phyloP scores from a whole-genome alignment of 2,113 vertebrate genomes.

The Myotis lucifugus region DNA sequence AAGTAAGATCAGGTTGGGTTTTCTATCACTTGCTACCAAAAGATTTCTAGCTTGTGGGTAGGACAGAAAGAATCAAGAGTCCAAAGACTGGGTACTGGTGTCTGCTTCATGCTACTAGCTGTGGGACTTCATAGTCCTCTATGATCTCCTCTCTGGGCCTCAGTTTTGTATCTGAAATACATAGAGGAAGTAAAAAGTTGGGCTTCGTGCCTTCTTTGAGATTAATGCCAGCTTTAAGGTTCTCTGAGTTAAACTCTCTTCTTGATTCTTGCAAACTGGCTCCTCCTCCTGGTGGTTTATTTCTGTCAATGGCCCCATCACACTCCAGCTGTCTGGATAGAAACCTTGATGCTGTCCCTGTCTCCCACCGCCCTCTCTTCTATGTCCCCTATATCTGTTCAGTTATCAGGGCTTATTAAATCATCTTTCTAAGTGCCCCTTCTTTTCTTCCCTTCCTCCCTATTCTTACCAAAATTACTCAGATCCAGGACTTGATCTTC shows the following conservation, averaged over 20 bases:
- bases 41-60: neutral
- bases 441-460: neutral
- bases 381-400: neutral
- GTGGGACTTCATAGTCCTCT: neutral
- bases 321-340: neutral
- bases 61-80: neutral
- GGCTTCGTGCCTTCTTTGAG: neutral
- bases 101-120: neutral
- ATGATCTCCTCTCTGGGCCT: neutral
- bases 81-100: neutral
- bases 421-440: neutral
- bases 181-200: neutral
- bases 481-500: neutral
- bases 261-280: neutral
- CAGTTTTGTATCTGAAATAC: neutral
- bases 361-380: neutral
- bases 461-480: neutral
- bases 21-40: neutral
- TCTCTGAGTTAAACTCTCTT: neutral
- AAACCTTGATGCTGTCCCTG: neutral
- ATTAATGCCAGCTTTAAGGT: neutral
- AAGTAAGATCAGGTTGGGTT: neutral
- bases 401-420: neutral
- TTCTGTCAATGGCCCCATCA: neutral
- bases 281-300: neutral